These are phyloP conservation scores for Halcyon malimbica DNA, from an alignment of 2,113 vertebrate genomes.

Conservation along the genomic window DNA sequence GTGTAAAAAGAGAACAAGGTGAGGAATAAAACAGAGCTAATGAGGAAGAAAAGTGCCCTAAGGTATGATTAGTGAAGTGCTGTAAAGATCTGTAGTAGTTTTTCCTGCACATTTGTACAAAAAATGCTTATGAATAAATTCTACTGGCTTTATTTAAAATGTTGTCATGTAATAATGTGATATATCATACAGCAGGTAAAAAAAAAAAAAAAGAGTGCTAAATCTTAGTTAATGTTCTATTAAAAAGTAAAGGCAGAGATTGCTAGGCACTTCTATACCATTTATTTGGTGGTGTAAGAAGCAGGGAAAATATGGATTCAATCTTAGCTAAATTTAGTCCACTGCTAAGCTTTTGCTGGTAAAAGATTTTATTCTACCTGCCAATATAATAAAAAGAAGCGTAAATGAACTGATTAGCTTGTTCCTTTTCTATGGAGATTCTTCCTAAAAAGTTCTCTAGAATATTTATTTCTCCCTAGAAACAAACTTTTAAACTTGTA, in stretches of 20 bases:
- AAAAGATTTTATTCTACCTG: neutral
- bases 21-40: neutral
- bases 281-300: neutral
- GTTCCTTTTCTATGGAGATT: neutral
- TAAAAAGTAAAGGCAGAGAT: neutral
- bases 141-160: neutral
- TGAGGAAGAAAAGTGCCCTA: neutral
- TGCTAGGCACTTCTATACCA: neutral
- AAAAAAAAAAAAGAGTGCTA: neutral
- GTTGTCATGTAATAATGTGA: neutral
- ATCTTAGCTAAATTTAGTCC: neutral
- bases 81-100: neutral
- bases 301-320: neutral
- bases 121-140: neutral
- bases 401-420: neutral
- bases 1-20: neutral
- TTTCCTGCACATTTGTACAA: neutral
- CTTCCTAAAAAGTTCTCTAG: neutral
- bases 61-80: neutral
- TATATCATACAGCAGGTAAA: neutral
- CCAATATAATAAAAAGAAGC: neutral
- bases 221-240: neutral
- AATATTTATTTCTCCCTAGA: neutral
- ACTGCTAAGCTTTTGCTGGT: neutral
- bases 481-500: neutral